Evolutionary conservation across 2,888 invertebrate genomes (phyloP), one percentile per base, ranked within the genome.

Genomic region (Harpalus rufipes): DNA sequence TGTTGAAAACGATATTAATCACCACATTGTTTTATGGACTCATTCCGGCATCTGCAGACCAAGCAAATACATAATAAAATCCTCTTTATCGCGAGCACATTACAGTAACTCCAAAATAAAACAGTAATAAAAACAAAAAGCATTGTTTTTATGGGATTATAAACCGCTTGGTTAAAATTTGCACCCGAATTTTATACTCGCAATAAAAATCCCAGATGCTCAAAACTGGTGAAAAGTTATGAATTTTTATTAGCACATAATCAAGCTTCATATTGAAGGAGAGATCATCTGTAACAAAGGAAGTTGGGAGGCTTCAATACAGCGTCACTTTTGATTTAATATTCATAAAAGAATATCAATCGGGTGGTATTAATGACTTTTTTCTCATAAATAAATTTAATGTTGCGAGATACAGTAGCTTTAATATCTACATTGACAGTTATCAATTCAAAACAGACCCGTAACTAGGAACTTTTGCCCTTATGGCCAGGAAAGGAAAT

Each of bases 101-200:
- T 80, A 82, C 72, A 82, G 25, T 74, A 59, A 82, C 82, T 72
- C 72, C 16, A 59, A 82, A 82, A 82, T 82, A 74, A 82, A 82
- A 74, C 56, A 41, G 68, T 39, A 74, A 59, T 82, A 74, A 82
- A 81, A 82, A 74, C 74, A 74, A 74, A 72, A 82, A 39, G 74
- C 72, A 82, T 74, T 82, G 82, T 82, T 72, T 82, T 82, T 82
- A 82, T 82, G 58, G 82, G 82, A 82, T 82, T 82, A 82, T 82
- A 82, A 82, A 82, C 58, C 82, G 74, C 74, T 82, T 74, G 74
- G 82, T 82, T 82, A 63, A 82, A 72, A 81, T 68, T 81, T 18
- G 32, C 59, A 72, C 59, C 14, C 59, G 59, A 59, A 74, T 82
- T 82, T 82, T 82, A 82, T 74, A 59, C 16, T 58, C 82, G 39